Evolutionary conservation across 2,888 invertebrate genomes (phyloP).

Genomic region (Lasioglossum villosulum): DNA sequence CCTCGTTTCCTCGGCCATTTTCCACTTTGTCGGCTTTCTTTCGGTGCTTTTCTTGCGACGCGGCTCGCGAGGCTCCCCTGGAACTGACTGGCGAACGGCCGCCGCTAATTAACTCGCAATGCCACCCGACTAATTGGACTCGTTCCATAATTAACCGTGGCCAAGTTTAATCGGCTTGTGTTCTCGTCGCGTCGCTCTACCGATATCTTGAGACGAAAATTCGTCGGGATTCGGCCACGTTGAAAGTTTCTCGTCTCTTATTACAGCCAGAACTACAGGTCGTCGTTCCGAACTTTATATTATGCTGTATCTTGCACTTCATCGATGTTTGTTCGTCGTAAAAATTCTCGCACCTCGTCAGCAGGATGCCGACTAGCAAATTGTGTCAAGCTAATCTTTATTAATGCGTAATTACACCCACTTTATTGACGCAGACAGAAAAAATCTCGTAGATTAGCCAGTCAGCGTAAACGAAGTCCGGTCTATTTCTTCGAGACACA

Average conservation of each 20-base stretch:
- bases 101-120: slow-evolving; percentile 65
- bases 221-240: background rate
- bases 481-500: background rate
- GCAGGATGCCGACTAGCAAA: background rate
- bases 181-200: slow-evolving; percentile 11
- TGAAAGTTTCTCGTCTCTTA: background rate
- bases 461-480: background rate
- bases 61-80: slow-evolving; percentile 20
- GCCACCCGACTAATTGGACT: slow-evolving; percentile 62
- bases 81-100: slow-evolving; percentile 51
- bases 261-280: background rate
- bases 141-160: slow-evolving; percentile 61
- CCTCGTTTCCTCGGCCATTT: slow-evolving; percentile 22
- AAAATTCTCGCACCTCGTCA: background rate
- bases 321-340: background rate
- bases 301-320: background rate
- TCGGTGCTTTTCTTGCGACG: background rate
- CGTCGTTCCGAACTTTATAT: background rate
- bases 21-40: slow-evolving; percentile 25
- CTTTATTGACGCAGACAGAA: background rate
- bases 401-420: background rate
- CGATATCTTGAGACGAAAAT: slow-evolving; percentile 9
- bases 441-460: background rate
- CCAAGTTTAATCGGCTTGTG: slow-evolving; percentile 60
- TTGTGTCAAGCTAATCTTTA: background rate